A percentile compares a stretch with the other conserved stretches of the same genome.
phyloP scores from a whole-genome alignment of 1,140 invertebrate species.

The Bombus soroeensis region DNA sequence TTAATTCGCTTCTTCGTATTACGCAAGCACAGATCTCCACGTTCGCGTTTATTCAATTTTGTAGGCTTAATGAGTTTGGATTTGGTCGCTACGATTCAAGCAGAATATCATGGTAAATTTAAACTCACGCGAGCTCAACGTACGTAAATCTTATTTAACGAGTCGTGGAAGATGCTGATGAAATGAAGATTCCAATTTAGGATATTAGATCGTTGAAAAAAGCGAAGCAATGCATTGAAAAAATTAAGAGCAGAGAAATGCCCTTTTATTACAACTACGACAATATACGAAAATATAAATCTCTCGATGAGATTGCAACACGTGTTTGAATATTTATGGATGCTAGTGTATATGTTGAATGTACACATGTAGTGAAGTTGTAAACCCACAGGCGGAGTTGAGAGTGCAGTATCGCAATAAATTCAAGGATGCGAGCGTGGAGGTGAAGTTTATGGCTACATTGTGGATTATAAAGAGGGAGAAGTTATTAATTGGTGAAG shows the following conservation, averaged over 20 bases:
- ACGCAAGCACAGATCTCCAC: no score
- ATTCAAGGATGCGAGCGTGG: neutral
- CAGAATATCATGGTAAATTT: no score
- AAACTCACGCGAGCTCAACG: no score
- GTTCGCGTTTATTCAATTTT: no score
- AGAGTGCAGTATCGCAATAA: neutral
- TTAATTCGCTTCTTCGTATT: no score
- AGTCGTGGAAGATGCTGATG: no score
- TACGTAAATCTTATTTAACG: no score
- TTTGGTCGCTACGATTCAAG: no score
- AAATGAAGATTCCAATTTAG: neutral
- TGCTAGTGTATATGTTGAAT: neutral
- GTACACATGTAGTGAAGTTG: neutral
- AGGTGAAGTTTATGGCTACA: neutral
- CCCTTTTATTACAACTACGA: neutral
- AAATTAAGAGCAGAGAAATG: neutral
- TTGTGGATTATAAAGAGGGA: neutral
- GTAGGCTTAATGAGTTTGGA: no score
- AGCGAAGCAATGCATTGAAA: neutral
- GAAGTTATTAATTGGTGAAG: neutral
- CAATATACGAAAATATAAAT: no score
- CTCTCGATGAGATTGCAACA: no score
- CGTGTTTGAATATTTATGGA: neutral
- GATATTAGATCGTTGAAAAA: neutral
- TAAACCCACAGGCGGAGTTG: neutral